These are phyloP conservation scores for Grallaria varia DNA, from an alignment of 2,113 vertebrate genomes.

Conservation along the genomic window DNA sequence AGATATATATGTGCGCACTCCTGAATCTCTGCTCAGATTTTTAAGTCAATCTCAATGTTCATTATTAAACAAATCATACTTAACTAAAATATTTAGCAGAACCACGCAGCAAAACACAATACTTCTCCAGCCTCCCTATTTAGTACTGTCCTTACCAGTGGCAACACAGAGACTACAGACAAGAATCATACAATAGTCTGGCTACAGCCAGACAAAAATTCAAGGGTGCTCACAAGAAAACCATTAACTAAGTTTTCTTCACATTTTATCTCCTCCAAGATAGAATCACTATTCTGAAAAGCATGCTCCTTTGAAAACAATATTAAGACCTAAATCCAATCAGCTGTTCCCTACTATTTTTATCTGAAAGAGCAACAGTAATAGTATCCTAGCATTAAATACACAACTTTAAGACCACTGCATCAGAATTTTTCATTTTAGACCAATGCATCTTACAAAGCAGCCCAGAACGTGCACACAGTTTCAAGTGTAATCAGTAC, in stretches of 20 bases:
- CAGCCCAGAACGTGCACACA: conserved; percentile 11
- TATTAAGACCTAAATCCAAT: conserved; percentile 28
- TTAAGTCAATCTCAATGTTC: background rate
- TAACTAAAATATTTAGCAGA: conserved; percentile 17
- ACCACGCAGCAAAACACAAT: conserved; percentile 28
- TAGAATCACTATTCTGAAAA: conserved; percentile 26
- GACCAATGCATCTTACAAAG: conserved; percentile 9
- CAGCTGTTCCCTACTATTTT: conserved; percentile 30
- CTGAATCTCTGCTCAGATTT: conserved; percentile 38
- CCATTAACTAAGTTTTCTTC: conserved; percentile 40
- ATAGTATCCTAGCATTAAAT: conserved; percentile 1
- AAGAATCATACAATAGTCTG: background rate
- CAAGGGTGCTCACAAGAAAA: conserved; percentile 29
- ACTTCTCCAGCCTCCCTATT: background rate
- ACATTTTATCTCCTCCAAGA: background rate
- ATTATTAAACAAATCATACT: background rate
- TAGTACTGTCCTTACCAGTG: conserved; percentile 13
- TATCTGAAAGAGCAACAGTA: conserved; percentile 28
- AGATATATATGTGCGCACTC: no score
- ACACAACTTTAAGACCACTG: conserved; percentile 49
- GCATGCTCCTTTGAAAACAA: background rate
- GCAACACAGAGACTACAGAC: background rate
- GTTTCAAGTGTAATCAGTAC: conserved; percentile 55
- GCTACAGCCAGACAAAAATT: conserved; percentile 6
- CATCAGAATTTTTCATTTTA: conserved; percentile 27